These are phyloP conservation scores for Dryoscopus gambensis DNA, from an alignment of 2,113 vertebrate species.

Conservation along the genomic window DNA sequence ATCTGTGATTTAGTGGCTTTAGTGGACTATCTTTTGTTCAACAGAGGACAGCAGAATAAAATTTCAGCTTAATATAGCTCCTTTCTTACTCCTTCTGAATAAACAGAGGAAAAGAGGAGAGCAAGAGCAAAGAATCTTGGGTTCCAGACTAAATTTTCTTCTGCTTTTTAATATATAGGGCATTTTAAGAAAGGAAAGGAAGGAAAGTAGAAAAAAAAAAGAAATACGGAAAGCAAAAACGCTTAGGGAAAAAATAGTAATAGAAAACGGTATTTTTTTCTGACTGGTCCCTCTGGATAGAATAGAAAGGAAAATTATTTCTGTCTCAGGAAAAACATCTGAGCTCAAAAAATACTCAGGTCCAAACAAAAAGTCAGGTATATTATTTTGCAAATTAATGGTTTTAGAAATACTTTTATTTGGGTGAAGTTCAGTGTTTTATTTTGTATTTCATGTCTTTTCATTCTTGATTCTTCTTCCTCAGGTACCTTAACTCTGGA, in stretches of 20 bases:
- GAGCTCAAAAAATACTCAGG: neutral
- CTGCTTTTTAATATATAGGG: neutral
- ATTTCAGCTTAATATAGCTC: constrained; percentile 37
- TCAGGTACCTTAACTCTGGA: neutral
- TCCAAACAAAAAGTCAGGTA: neutral
- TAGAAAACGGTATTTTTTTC: neutral
- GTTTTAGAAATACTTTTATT: neutral
- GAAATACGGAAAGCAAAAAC: neutral
- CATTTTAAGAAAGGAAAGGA: neutral
- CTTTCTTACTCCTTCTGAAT: constrained; percentile 22
- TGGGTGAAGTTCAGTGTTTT: neutral
- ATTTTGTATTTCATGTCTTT: neutral
- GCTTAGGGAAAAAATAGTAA: neutral
- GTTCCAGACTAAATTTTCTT: neutral
- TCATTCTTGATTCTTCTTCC: neutral
- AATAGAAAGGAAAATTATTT: constrained; percentile 6
- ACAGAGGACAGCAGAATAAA: constrained; percentile 33
- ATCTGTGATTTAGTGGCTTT: constrained; percentile 44
- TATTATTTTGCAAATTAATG: neutral
- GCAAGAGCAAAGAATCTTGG: neutral
- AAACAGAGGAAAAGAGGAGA: constrained; percentile 8
- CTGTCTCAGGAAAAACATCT: neutral
- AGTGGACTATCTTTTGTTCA: constrained; percentile 43
- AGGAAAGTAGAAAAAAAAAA: neutral
- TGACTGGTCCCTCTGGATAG: neutral